Evolutionary conservation across 2,888 invertebrate species (phyloP).

Genomic region (Esperia sulphurella): DNA sequence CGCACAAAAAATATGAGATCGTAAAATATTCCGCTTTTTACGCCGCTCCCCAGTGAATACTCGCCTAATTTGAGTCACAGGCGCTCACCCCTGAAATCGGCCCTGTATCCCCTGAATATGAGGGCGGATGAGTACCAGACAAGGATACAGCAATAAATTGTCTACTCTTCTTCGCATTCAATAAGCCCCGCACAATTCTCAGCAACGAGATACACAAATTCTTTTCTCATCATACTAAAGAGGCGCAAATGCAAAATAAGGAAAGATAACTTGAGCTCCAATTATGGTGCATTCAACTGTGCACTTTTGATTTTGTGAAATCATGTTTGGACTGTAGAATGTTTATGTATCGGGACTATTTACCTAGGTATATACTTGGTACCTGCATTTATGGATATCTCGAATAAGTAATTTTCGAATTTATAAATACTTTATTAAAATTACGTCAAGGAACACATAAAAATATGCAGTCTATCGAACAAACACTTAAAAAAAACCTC

Average conservation of each 20-base stretch:
- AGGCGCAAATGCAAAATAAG: conserved; percentile 13
- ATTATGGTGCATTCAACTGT: conserved; percentile 8
- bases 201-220: conserved; percentile 22
- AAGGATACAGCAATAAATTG: conserved; percentile 35
- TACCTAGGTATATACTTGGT: too few species aligned
- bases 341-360: too few species aligned
- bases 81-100: not conserved
- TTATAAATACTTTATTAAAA: too few species aligned
- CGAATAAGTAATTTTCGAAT: too few species aligned
- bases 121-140: conserved; percentile 34
- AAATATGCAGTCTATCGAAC: too few species aligned
- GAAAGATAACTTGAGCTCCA: conserved; percentile 15
- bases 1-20: too few species aligned
- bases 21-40: not conserved
- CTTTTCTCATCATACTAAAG: conserved; percentile 16
- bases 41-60: not conserved
- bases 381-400: too few species aligned
- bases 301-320: not conserved
- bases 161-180: conserved; percentile 26
- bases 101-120: conserved; percentile 28
- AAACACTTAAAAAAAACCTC: too few species aligned
- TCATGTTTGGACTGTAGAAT: too few species aligned
- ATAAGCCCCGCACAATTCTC: conserved; percentile 24
- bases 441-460: too few species aligned
- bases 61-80: not conserved